Evolutionary conservation across 2,888 invertebrate species (phyloP).

Genomic region (Crossocerus cetratus): DNA sequence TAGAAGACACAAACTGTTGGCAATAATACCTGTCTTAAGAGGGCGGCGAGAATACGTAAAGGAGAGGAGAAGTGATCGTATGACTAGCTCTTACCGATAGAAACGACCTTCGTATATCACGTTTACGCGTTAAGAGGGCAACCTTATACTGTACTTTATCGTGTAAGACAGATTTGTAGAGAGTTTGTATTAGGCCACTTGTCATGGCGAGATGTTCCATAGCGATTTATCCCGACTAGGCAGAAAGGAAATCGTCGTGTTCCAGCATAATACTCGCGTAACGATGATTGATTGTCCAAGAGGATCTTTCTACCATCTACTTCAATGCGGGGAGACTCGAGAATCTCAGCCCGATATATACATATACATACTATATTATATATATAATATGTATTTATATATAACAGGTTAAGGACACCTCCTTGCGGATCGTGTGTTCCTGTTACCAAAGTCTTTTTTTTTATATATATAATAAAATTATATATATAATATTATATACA

Average conservation of each 20-base stretch:
- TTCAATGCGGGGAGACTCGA: too few relatives aligned
- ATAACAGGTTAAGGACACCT: too few relatives aligned
- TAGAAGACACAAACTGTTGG: conserved; percentile 36
- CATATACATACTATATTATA: too few relatives aligned
- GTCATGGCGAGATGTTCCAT: conserved; percentile 48
- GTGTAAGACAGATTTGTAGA: conserved; percentile 59
- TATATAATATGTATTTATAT: too few relatives aligned
- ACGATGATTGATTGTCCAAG: conserved; percentile 13
- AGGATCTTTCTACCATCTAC: not conserved
- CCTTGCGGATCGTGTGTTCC: too few relatives aligned
- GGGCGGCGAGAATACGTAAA: conserved; percentile 11
- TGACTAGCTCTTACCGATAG: conserved; percentile 31
- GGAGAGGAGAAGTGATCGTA: conserved; percentile 21
- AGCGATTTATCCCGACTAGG: conserved; percentile 35
- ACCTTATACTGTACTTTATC: conserved; percentile 54
- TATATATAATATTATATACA: too few relatives aligned
- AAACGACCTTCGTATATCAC: conserved; percentile 31
- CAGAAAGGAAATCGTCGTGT: conserved; percentile 36
- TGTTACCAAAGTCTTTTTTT: too few relatives aligned
- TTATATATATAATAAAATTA: too few relatives aligned
- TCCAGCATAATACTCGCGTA: conserved; percentile 51
- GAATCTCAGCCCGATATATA: too few relatives aligned
- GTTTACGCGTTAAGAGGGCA: conserved; percentile 34
- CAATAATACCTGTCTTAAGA: conserved; percentile 49
- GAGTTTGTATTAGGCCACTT: conserved; percentile 59